These are phyloP conservation scores for Teinopalpus imperialis DNA, from an alignment of 2,888 invertebrate species.

Conservation along the genomic window DNA sequence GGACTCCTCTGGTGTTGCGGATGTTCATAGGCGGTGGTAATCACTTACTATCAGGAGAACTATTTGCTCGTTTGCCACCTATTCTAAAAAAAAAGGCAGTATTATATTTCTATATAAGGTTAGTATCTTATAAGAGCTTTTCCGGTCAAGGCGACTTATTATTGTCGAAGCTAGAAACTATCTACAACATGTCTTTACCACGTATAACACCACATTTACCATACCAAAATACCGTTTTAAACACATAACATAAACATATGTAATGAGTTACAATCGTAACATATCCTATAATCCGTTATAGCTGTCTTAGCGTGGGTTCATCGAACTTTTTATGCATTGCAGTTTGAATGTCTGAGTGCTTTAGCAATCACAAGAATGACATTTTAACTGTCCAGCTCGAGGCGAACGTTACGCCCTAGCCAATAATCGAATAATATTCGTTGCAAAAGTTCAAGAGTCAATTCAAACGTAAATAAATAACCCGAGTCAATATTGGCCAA, in stretches of 20 bases:
- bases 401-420: constrained; percentile 2
- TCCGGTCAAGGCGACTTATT: too few relatives aligned
- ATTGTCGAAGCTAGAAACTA: too few relatives aligned
- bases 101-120: too few relatives aligned
- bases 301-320: not conserved
- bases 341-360: not conserved
- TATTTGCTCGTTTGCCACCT: too few relatives aligned
- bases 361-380: constrained; percentile 12
- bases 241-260: not conserved
- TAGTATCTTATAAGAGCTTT: too few relatives aligned
- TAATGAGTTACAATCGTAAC: not conserved
- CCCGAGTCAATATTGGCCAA: constrained; percentile 36
- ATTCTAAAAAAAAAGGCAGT: too few relatives aligned
- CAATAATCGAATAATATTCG: constrained; percentile 16
- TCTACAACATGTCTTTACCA: too few relatives aligned
- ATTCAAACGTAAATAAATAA: constrained; percentile 35
- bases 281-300: not conserved
- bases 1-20: too few relatives aligned
- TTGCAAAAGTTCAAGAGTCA: constrained; percentile 37
- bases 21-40: too few relatives aligned
- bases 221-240: too few relatives aligned
- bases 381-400: constrained; percentile 8
- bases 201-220: too few relatives aligned
- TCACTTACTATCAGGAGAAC: too few relatives aligned
- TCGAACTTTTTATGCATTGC: constrained; percentile 9